These are phyloP conservation scores for Lasioglossum leucozonium DNA, from an alignment of 2,888 invertebrate species.

Conservation along the genomic window DNA sequence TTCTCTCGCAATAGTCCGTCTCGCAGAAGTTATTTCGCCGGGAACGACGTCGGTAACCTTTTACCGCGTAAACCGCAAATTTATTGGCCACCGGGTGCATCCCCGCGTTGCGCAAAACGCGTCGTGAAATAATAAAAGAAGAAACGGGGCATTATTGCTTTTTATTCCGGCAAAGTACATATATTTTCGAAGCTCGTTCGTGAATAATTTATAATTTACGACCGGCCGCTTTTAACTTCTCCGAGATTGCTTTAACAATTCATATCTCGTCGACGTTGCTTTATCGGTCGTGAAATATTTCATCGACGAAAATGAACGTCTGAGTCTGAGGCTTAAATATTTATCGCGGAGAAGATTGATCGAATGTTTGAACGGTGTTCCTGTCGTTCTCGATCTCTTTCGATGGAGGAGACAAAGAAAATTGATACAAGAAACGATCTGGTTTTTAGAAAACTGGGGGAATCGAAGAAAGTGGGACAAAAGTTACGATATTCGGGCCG, in stretches of 20 bases:
- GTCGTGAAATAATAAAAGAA: background rate
- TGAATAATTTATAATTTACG: background rate
- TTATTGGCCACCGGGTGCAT: conserved; percentile 62
- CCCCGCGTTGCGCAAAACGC: conserved; percentile 42
- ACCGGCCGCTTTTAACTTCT: background rate
- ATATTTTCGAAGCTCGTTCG: background rate
- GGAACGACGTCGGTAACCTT: conserved; percentile 67
- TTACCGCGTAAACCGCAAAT: conserved; percentile 63
- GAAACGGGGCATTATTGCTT: background rate
- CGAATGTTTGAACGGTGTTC: background rate
- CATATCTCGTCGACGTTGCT: background rate
- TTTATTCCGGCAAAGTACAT: background rate
- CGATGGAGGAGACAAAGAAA: background rate
- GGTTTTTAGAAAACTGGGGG: conserved; percentile 27
- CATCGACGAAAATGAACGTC: background rate
- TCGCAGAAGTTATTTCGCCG: conserved; percentile 46
- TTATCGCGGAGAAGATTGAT: background rate
- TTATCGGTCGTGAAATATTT: background rate
- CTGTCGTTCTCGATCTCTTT: background rate
- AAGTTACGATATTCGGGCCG: conserved; percentile 22
- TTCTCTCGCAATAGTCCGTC: conserved; percentile 47
- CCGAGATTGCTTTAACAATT: background rate
- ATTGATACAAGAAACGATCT: conserved; percentile 9
- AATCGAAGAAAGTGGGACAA: conserved; percentile 44
- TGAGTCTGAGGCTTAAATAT: background rate